phyloP scores from a whole-genome alignment of 2,888 invertebrate species.

The Eudemis profundana region DNA sequence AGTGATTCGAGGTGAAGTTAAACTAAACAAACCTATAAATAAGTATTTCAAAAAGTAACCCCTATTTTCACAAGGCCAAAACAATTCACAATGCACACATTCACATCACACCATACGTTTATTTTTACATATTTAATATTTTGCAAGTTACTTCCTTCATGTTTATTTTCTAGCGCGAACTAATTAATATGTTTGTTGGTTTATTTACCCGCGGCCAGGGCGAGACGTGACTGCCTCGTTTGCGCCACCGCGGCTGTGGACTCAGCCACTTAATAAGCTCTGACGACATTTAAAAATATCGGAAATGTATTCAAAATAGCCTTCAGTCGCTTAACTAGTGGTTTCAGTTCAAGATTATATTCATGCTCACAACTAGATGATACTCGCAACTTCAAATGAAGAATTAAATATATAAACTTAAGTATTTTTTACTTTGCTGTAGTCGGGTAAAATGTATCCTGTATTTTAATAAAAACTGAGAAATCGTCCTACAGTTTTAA shows the following conservation, averaged over 20 bases:
- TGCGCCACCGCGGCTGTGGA: slow-evolving; percentile 21
- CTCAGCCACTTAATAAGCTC: slow-evolving; percentile 29
- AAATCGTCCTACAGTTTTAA: too few species aligned
- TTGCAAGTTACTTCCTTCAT: not conserved
- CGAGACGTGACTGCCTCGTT: slow-evolving; percentile 38
- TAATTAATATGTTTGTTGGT: slow-evolving; percentile 40
- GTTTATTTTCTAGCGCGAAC: slow-evolving; percentile 30
- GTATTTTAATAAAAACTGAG: too few species aligned
- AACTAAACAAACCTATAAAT: too few species aligned
- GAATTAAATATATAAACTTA: too few species aligned
- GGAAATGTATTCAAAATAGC: slow-evolving; percentile 17
- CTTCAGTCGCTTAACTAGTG: slow-evolving; percentile 6
- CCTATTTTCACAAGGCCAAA: not conserved
- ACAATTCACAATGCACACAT: not conserved
- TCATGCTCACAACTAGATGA: too few species aligned
- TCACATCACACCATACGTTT: too few species aligned
- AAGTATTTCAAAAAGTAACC: not conserved
- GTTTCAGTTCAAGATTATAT: not conserved
- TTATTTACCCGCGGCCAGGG: slow-evolving; percentile 16
- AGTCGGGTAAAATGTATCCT: too few species aligned
- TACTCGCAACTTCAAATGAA: too few species aligned
- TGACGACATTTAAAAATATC: slow-evolving; percentile 35
- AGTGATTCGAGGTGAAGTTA: too few species aligned
- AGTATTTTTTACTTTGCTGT: too few species aligned
- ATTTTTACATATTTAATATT: not conserved